Percentiles rank a stretch among this genome's conserved stretches.
phyloP scores from a whole-genome alignment of 2,888 invertebrate genomes.

The Gymnocheta viridis region DNA sequence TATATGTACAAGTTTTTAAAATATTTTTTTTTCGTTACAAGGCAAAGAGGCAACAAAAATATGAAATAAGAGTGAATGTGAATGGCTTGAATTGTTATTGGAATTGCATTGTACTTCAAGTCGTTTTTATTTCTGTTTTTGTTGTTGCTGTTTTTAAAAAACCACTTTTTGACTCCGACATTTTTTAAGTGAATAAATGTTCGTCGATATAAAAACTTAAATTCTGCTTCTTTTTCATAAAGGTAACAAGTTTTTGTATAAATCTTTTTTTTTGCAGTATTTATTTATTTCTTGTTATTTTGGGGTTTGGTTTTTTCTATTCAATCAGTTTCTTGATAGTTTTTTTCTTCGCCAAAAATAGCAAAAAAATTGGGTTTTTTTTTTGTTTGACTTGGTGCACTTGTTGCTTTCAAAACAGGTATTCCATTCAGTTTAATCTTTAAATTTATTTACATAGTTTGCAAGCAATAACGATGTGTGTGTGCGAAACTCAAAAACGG shows the following conservation, averaged over 20 bases:
- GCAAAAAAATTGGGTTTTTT: constrained; percentile 1
- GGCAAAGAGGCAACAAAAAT: constrained; percentile 12
- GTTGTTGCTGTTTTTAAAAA: constrained; percentile 43
- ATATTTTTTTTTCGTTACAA: background rate
- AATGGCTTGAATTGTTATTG: constrained; percentile 42
- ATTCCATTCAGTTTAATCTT: constrained; percentile 48
- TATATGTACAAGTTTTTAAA: background rate
- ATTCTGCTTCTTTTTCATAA: constrained; percentile 18
- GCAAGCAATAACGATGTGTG: constrained; percentile 27
- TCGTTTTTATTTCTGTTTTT: constrained; percentile 6
- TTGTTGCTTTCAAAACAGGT: constrained; percentile 65
- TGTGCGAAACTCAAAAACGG: constrained; percentile 30
- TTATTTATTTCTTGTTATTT: constrained; percentile 26
- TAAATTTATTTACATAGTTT: constrained; percentile 19
- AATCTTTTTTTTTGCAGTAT: background rate
- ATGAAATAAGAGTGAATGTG: constrained; percentile 16
- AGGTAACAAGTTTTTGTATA: constrained; percentile 55
- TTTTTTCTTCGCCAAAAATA: constrained; percentile 20
- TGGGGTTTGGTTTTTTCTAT: constrained; percentile 46
- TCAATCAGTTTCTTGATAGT: constrained; percentile 10
- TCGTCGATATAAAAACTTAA: constrained; percentile 18
- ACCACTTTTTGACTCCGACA: constrained; percentile 27
- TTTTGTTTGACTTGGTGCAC: constrained; percentile 44
- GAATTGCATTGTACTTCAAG: background rate
- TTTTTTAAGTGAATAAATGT: constrained; percentile 34